A percentile compares a stretch with the other conserved stretches of the same genome.
These are phyloP conservation scores for Myanophis thanlyinensis DNA, from an alignment of 2,113 vertebrate genomes.

Conservation along the genomic window DNA sequence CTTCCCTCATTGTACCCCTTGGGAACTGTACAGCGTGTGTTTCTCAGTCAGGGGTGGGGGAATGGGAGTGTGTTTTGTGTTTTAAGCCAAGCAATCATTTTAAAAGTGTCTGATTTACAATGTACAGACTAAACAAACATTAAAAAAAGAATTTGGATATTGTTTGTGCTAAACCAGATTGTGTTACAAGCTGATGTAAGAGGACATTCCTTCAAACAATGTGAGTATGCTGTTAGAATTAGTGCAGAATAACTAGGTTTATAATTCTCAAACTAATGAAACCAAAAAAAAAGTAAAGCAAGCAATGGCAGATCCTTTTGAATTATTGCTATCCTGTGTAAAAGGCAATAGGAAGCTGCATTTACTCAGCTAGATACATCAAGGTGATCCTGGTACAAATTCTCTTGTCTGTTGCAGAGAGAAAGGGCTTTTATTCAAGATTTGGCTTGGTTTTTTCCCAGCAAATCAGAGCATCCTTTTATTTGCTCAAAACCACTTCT, in stretches of 20 bases:
- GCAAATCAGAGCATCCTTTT: neutral
- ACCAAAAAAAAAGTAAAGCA: neutral
- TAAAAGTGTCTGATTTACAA: constrained; percentile 20
- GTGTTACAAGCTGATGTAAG: neutral
- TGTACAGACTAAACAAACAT: constrained; percentile 41
- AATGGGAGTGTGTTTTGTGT: constrained; percentile 14
- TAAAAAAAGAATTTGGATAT: constrained; percentile 12
- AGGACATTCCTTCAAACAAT: neutral
- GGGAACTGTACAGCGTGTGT: constrained; percentile 31
- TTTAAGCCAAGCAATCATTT: constrained; percentile 31
- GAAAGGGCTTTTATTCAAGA: neutral
- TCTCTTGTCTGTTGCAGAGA: neutral
- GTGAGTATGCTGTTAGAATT: neutral
- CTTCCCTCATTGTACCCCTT: constrained; percentile 2
- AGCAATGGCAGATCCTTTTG: neutral
- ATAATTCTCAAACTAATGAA: neutral
- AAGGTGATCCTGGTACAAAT: neutral
- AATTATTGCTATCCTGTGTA: neutral
- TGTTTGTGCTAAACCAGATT: neutral
- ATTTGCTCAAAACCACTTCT: neutral
- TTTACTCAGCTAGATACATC: neutral
- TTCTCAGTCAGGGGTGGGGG: constrained; percentile 20
- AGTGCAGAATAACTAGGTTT: neutral
- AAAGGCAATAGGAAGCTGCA: neutral
- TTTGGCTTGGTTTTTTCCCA: neutral